A percentile compares a stretch with the other conserved stretches of the same genome.
phyloP scores from a whole-genome alignment of 2,888 invertebrate genomes.

The Leptopterna dolabrata region DNA sequence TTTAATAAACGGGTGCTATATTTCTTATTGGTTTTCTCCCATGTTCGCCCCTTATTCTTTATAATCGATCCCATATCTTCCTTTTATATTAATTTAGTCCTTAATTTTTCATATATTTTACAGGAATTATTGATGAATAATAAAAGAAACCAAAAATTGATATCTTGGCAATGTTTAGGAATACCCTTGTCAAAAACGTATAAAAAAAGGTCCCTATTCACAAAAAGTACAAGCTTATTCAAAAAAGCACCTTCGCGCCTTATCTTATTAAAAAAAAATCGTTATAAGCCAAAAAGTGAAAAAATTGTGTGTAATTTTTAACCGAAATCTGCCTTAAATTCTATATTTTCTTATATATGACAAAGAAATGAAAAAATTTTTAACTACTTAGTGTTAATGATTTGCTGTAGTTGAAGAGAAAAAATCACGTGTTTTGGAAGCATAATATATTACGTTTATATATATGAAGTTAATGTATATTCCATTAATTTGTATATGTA shows the following conservation, averaged over 20 bases:
- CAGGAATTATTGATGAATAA: conserved; percentile 68
- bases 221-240: conserved; percentile 77
- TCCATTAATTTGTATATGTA: conserved; percentile 62
- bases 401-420: conserved; percentile 62
- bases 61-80: conserved; percentile 50
- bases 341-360: conserved; percentile 72
- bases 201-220: conserved; percentile 62
- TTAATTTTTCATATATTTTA: conserved; percentile 66
- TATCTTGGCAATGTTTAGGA: conserved; percentile 70
- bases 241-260: conserved; percentile 78
- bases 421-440: conserved; percentile 63
- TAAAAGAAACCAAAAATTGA: conserved; percentile 61
- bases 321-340: conserved; percentile 78
- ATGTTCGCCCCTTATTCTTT: conserved; percentile 57
- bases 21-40: conserved; percentile 57
- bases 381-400: conserved; percentile 63
- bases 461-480: conserved; percentile 62
- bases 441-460: conserved; percentile 62
- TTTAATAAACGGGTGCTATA: conserved; percentile 61
- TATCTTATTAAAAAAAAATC: conserved; percentile 73
- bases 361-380: conserved; percentile 67
- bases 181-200: conserved; percentile 70
- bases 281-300: conserved; percentile 65
- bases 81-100: conserved; percentile 59
- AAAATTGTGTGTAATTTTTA: conserved; percentile 71